These are phyloP conservation scores for Eristalis arbustorum DNA, from an alignment of 2,888 invertebrate species.

Conservation along the genomic window DNA sequence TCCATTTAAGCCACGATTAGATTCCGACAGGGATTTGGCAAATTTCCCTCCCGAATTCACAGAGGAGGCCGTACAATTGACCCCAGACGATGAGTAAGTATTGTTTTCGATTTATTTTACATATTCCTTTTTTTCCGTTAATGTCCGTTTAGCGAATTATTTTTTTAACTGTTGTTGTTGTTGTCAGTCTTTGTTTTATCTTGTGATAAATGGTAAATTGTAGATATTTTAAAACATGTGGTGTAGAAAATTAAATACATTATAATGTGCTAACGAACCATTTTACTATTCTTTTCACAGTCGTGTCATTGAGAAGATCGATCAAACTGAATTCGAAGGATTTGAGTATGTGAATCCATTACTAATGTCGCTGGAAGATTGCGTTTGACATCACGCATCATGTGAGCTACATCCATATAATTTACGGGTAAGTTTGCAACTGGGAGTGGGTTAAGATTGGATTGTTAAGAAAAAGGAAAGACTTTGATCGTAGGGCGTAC, in stretches of 20 bases:
- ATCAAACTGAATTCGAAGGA: slow-evolving; percentile 99
- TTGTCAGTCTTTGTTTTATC: slow-evolving; percentile 12
- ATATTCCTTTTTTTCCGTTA: not conserved
- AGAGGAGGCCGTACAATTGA: slow-evolving; percentile 97
- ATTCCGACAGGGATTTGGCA: slow-evolving; percentile 97
- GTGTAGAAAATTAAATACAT: no score
- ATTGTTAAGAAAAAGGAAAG: not conserved
- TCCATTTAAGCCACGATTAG: slow-evolving; percentile 97
- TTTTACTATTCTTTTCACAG: slow-evolving; percentile 81
- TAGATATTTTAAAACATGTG: not conserved
- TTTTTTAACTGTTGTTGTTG: slow-evolving; percentile 24
- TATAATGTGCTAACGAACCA: not conserved
- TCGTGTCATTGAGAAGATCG: slow-evolving; percentile 96
- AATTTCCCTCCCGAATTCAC: slow-evolving; percentile 99
- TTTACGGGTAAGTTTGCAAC: slow-evolving; percentile 78
- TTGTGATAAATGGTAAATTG: slow-evolving; percentile 35
- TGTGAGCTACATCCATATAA: slow-evolving; percentile 81
- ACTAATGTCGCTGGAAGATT: slow-evolving; percentile 99
- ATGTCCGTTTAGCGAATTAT: slow-evolving; percentile 35
- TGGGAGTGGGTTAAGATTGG: not conserved
- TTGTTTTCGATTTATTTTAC: not conserved
- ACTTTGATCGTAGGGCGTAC: no score
- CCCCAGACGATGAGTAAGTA: slow-evolving; percentile 98
- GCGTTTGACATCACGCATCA: slow-evolving; percentile 89
- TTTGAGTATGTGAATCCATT: slow-evolving; percentile 99